Evolutionary conservation across 1,140 invertebrate species (phyloP).

Genomic region (Phymorhynchus buccinoides): DNA sequence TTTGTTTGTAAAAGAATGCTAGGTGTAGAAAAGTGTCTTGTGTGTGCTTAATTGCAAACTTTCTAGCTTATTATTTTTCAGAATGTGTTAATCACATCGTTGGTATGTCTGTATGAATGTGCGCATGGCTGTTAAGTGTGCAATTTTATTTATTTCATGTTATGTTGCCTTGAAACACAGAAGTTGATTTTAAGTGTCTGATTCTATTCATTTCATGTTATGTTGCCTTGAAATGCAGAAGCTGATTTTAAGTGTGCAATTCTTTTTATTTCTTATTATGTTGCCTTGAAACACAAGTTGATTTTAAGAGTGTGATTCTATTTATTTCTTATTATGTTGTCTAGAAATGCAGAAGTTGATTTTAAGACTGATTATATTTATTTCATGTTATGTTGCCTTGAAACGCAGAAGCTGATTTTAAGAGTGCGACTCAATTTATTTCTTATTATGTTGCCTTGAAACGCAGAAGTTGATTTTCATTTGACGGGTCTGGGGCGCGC

Average conservation of each 20-base stretch:
- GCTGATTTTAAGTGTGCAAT: no score
- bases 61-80: background rate
- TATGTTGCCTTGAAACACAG: conserved; percentile 34
- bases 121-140: no score
- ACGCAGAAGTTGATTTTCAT: conserved; percentile 52
- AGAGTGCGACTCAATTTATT: no score
- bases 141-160: no score
- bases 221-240: conserved; percentile 39
- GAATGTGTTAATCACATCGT: no score
- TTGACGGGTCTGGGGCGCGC: conserved; percentile 44
- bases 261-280: no score
- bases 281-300: no score
- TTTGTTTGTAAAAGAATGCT: background rate
- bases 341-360: conserved; percentile 46
- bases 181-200: conserved; percentile 53
- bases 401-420: conserved; percentile 50
- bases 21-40: no score
- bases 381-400: no score
- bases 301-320: background rate
- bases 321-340: conserved; percentile 15
- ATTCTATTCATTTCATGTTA: no score
- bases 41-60: background rate
- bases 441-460: conserved; percentile 18
- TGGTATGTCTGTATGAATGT: background rate
- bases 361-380: no score